phyloP scores from a whole-genome alignment of 2,888 invertebrate species.

The Tortricodes alternella region DNA sequence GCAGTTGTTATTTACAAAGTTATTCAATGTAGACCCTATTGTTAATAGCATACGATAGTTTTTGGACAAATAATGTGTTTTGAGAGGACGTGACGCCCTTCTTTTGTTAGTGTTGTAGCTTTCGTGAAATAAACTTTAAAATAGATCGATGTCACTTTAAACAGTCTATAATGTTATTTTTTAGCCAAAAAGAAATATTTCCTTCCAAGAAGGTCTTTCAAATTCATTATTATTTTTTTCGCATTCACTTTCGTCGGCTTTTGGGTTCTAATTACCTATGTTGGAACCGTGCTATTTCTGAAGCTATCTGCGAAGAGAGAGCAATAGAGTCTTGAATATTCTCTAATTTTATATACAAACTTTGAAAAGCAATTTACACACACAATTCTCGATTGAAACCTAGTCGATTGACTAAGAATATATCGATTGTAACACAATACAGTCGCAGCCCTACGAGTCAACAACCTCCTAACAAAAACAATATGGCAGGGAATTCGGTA shows the following conservation, averaged over 20 bases:
- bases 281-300: too few relatives aligned
- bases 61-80: not conserved
- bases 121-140: slow-evolving; percentile 66
- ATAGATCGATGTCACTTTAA: slow-evolving; percentile 33
- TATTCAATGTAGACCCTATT: slow-evolving; percentile 15
- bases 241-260: too few relatives aligned
- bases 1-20: slow-evolving; percentile 1
- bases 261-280: too few relatives aligned
- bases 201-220: too few relatives aligned
- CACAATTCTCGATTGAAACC: not conserved
- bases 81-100: slow-evolving; percentile 43
- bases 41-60: slow-evolving; percentile 26
- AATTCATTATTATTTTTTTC: too few relatives aligned
- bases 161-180: too few relatives aligned
- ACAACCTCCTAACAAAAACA: slow-evolving; percentile 75
- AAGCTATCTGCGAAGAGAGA: too few relatives aligned
- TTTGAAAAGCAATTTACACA: not conserved
- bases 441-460: slow-evolving; percentile 60
- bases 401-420: not conserved
- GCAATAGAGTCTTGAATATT: too few relatives aligned
- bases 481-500: slow-evolving; percentile 73
- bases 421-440: slow-evolving; percentile 31
- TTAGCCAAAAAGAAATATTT: too few relatives aligned
- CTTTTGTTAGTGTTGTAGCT: slow-evolving; percentile 64
- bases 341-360: not conserved